Evolutionary conservation across 2,888 invertebrate species (phyloP), one percentile per base, ranked within the genome.

Genomic region (Ischnura elegans): DNA sequence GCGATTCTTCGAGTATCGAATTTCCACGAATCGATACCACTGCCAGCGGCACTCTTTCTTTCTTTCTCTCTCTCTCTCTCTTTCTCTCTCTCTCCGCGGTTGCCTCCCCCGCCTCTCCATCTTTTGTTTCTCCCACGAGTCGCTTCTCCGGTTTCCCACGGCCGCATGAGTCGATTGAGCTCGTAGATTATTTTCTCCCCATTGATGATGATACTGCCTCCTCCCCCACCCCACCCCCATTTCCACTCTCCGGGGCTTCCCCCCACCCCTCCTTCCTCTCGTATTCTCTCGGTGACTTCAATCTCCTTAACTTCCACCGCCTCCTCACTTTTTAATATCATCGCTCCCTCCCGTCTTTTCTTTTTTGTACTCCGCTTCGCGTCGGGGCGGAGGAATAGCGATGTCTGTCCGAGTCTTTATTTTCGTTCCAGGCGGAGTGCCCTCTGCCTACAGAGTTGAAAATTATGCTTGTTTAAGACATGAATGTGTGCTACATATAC

Each of bases 121-220:
- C 85, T 5, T 21, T 2, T 45, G 6, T 21, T 45, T 3, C 10
- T n/a, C 43, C 43, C 45, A 25, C 25, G 25, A 25, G 6, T 43
- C 86, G 16, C 45, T n/a, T 43, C 86, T 45, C 86, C 45, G 43
- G n/a, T 86, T 45, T 86, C 76, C 36, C 76, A 76, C 76, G 76
- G 36, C 6, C 2, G 29, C 76, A 76, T 29, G 29, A 36, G 76
- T 29, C 76, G 76, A 76, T 76, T 76, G 76, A 76, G 76, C 29
- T 76, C 76, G 0, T 76, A 76, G 76, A 76, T 76, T 76, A 76
- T 76, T 76, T 76, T 76, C 76, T 76, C 76, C 36, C 76, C 76
- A 76, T 76, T 76, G 76, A 76, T 76, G 61, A 61, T 61, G 76
- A 76, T 76, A 76, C 76, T 46, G 25, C 45, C 6, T 25, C 6